phyloP scores from a whole-genome alignment of 1,140 invertebrate species.

The Anastrepha ludens region DNA sequence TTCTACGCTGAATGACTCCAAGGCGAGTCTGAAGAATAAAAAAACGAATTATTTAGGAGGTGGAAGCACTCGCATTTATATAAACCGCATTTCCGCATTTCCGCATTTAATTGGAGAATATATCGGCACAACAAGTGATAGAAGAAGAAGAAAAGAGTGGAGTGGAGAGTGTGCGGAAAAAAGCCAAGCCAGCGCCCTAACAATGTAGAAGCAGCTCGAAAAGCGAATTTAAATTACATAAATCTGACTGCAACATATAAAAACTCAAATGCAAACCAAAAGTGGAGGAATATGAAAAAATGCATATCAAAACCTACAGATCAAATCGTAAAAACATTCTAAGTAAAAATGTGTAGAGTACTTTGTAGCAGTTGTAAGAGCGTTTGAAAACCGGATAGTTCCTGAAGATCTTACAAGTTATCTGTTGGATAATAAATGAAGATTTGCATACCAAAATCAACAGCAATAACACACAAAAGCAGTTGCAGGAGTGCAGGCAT shows the following conservation, averaged over 20 bases:
- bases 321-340: not conserved
- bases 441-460: slow-evolving; percentile 9
- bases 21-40: not conserved
- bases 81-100: too few relatives aligned
- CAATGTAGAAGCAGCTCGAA: not conserved
- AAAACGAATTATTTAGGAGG: not conserved
- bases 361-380: not conserved
- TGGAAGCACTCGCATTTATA: slow-evolving; percentile 12
- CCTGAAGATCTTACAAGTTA: not conserved
- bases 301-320: not conserved
- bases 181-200: not conserved
- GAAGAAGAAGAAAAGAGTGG: not conserved
- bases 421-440: slow-evolving; percentile 24
- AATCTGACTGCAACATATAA: not conserved
- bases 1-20: not conserved
- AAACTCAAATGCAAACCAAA: not conserved
- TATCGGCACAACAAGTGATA: not conserved
- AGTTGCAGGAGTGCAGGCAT: not conserved
- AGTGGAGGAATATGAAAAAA: not conserved
- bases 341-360: not conserved
- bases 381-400: slow-evolving; percentile 27
- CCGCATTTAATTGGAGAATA: slow-evolving; percentile 29
- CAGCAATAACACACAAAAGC: too few relatives aligned
- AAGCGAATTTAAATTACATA: not conserved
- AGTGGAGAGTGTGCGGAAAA: not conserved